phyloP scores from a whole-genome alignment of 2,888 invertebrate species.

The Spilarctia lutea region DNA sequence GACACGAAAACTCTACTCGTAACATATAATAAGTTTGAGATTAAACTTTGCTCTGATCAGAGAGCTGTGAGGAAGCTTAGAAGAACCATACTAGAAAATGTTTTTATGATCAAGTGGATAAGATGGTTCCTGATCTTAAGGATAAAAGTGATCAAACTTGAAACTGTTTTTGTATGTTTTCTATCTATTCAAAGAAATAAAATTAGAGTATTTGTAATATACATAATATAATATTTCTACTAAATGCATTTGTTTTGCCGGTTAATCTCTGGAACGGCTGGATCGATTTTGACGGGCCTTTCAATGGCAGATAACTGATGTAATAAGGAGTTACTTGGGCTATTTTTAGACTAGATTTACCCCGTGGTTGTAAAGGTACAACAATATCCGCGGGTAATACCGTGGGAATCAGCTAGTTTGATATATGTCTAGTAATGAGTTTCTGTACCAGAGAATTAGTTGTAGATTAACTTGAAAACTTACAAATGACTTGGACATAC shows the following conservation, averaged over 20 bases:
- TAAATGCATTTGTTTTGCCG: no score
- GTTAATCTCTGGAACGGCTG: no score
- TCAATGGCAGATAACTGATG: no score
- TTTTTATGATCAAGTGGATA: background rate
- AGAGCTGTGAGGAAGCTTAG: background rate
- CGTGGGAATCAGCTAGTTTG: no score
- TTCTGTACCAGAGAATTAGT: background rate
- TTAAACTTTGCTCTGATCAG: background rate
- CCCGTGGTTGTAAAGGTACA: no score
- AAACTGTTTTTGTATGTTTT: background rate
- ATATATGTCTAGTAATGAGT: background rate
- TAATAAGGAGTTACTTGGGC: no score
- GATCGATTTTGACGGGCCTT: no score
- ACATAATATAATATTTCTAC: no score
- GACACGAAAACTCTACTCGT: background rate
- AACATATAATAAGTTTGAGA: background rate
- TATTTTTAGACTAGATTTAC: no score
- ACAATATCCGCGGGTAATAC: no score
- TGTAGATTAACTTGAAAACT: background rate
- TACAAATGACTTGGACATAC: background rate
- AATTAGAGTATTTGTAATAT: no score
- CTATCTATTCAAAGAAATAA: no score
- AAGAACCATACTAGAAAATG: background rate
- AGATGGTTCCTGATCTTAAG: background rate
- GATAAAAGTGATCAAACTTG: background rate